Percentiles rank a stretch among this genome's conserved stretches.
Evolutionary conservation across 2,888 invertebrate genomes (phyloP).

Genomic region (Germaria angustata): DNA sequence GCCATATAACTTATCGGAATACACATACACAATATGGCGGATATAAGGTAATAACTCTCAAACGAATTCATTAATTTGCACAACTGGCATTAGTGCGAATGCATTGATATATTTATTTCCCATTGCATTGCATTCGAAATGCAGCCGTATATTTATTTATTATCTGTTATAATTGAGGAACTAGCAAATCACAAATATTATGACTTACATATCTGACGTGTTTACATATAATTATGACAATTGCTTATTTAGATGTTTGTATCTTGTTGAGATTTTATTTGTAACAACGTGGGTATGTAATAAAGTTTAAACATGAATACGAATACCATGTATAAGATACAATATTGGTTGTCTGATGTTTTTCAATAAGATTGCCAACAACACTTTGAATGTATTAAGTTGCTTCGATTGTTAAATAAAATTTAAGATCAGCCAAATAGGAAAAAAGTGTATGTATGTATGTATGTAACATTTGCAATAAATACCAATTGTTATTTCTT

Average conservation of each 20-base stretch:
- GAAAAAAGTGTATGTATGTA: not conserved
- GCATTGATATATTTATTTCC: slow-evolving; percentile 41
- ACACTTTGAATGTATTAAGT: slow-evolving; percentile 57
- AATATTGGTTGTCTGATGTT: slow-evolving; percentile 15
- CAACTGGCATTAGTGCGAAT: slow-evolving; percentile 20
- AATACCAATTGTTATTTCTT: slow-evolving; percentile 28
- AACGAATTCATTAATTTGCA: slow-evolving; percentile 1
- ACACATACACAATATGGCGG: no score
- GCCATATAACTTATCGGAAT: no score
- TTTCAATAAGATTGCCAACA: slow-evolving; percentile 27
- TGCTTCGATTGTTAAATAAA: slow-evolving; percentile 52
- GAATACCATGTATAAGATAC: not conserved
- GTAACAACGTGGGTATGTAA: slow-evolving; percentile 26
- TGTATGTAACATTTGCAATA: slow-evolving; percentile 9
- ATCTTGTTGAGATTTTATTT: slow-evolving; percentile 4
- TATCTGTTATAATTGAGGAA: slow-evolving; percentile 57
- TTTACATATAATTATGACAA: slow-evolving; percentile 66
- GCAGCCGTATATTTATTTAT: slow-evolving; percentile 28
- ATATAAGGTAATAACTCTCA: no score
- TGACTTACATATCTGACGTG: slow-evolving; percentile 64
- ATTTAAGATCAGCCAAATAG: slow-evolving; percentile 47
- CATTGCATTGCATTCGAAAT: slow-evolving; percentile 12
- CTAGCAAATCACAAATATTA: slow-evolving; percentile 65
- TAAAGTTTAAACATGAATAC: slow-evolving; percentile 21
- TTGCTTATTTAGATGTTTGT: slow-evolving; percentile 57